phyloP scores from a whole-genome alignment of 2,888 invertebrate genomes.

The Tineola bisselliella region DNA sequence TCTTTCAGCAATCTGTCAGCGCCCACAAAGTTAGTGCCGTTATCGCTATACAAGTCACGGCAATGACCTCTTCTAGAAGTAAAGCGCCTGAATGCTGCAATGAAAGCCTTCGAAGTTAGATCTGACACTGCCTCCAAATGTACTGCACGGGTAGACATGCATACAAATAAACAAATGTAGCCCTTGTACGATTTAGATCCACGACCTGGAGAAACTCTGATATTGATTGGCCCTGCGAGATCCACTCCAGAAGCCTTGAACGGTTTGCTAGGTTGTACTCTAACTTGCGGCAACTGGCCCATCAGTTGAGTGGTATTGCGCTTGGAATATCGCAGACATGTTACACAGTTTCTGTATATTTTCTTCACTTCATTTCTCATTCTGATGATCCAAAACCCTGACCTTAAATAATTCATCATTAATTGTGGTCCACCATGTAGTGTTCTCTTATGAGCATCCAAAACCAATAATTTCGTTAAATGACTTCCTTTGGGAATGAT shows the following conservation, averaged over 20 bases:
- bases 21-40: constrained; percentile 21
- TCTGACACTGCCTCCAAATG: constrained; percentile 26
- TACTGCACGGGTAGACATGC: constrained; percentile 22
- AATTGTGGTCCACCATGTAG: constrained; percentile 23
- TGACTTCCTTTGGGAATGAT: no score
- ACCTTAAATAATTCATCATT: constrained; percentile 19
- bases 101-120: constrained; percentile 23
- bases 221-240: constrained; percentile 15
- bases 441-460: no score
- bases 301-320: constrained; percentile 11
- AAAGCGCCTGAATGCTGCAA: constrained; percentile 22
- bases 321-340: no score
- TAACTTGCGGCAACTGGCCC: constrained; percentile 10
- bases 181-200: constrained; percentile 14
- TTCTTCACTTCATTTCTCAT: no score
- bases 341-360: no score
- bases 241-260: constrained; percentile 15
- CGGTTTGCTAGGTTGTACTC: constrained; percentile 10
- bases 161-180: constrained; percentile 19
- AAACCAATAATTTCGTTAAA: no score
- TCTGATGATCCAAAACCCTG: constrained; percentile 23
- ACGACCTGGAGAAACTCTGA: constrained; percentile 15
- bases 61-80: constrained; percentile 17
- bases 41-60: constrained; percentile 18
- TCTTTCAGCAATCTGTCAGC: constrained; percentile 16